Base-by-base conservation (phyloP, 2,113 vertebrate species). In the Crotalus horridus region DNA sequence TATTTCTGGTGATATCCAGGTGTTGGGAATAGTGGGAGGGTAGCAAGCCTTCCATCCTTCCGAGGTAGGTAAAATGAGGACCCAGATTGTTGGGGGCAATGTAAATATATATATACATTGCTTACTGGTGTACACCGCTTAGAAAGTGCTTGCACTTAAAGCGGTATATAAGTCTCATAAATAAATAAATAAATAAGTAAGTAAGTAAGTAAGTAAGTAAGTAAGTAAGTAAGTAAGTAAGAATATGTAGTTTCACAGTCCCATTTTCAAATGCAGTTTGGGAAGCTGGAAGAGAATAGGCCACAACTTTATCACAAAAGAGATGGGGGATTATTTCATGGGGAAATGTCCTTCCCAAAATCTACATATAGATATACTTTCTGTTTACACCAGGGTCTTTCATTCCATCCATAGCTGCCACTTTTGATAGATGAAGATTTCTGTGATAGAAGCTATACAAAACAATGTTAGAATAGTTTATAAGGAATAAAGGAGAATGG, bases 401-500 rank as follows among this genome's bases (percentile, higher is more conserved):
- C 8, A 91, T 58, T 23, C 17, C 20, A 46, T 3, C 33, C 39
- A 58, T 29, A 86, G 43, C 55, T 87, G 11, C 56, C 59, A 11
- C 56, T 46, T 91, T 46, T 3, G 64, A 74, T 74, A 33, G 12
- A 6, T 74, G n/a, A 74, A 69, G 64, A 69, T n/a, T 61, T 61
- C 92, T 56, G 51, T 81, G 92, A 53, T 94, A 74, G 26, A 24
- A 26, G 91, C 33, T 59, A 69, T 92, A 59, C 56, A 17, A 48
- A 64, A 12, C 13, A 6, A 64, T 92, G 13, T 92, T 33, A 90
- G 55, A 20, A 89, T 92, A 11, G 4, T 89, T 92, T 74, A 89
- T 89, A 53, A 94, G 54, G 55, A 61, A 91, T 33, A 87, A n/a
- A 39, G n/a, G 85, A 90, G 23, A 64, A 74, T 69, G 74, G 2